Evolutionary conservation across 2,113 vertebrate genomes (phyloP), one percentile per base, ranked within the genome.

Genomic region (Stomatorhinus ivindoensis): DNA sequence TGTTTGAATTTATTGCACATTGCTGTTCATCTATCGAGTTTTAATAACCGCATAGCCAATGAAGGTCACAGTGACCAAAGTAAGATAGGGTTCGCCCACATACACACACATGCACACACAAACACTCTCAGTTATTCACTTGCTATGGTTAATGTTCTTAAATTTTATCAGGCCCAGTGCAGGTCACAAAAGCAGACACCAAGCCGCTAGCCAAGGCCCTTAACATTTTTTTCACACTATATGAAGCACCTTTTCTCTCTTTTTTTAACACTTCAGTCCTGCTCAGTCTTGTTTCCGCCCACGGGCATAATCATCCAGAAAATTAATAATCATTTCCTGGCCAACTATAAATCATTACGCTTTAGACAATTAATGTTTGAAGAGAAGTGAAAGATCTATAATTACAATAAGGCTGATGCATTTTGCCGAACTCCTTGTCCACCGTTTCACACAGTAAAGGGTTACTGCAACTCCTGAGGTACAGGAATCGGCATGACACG

Each of bases 231-330:
- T 83, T 31, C 95, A 96, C 31, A 87, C 48, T 51, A 53, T 53
- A 35, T 95, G 94, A 94, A 96, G 94, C 94, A 95, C 94, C 93
- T 93, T 93, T 94, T 94, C 31, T 80, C 93, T 93, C 92, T 94
- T 94, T 31, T 76, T 80, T 97, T 96, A 95, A 96, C 95, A 96
- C 93, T 93, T 95, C 93, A 95, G 96, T 95, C 96, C 95, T 92
- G 94, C 96, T 93, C 93, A 94, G 94, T 95, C 95, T 94, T 96
- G 96, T 96, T 96, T 93, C 96, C 92, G 95, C 97, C 97, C 97
- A 97, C 96, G 97, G 96, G 96, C 97, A 98, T 97, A 97, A 97
- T 98, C 96, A 97, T 96, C 95, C 96, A 96, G 96, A 98, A 97
- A 98, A 98, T 98, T 96, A 97, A 97, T 97, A 98, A 98, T 98